Evolutionary conservation across 2,888 invertebrate species (phyloP), one percentile per base, ranked within the genome.

Genomic region (Ochlodes sylvanus): DNA sequence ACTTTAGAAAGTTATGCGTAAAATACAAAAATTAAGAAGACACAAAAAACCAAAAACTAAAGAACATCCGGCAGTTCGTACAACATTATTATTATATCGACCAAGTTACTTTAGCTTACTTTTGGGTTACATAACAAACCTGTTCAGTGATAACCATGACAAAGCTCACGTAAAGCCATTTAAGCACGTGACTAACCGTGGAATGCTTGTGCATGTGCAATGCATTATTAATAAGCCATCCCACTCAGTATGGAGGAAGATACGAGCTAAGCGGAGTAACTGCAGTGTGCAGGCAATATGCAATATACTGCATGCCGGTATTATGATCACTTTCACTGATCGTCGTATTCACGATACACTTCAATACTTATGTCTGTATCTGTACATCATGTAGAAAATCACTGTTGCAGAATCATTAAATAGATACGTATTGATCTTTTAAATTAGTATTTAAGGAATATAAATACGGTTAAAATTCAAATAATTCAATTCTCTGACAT

Each of bases 261-360:
- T 38, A n/a, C 54, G 38, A 38, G 27, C 60, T 66, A 52, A 52
- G 57, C 64, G 6, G 32, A 60, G 56, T 52, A 50, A 58, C 66
- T 52, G 58, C 42, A 60, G 58, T 66, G 54, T 54, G 63, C 63
- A 54, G 6, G n/a, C 7, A 52, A 69, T 61, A 58, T 38, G 62
- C 58, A 66, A 44, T 42, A 42, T 10, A 5, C 38, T 68, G 68
- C 63, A 71, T 77, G 67, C 58, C 19, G 42, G 66, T 54, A 75
- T 71, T 77, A 76, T 75, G 72, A 74, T 71, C 71, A 75, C 82
- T 83, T 82, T 82, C 79, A 78, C 80, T 70, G 66, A 50, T 72
- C 70, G 68, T 38, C 44, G 65, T 55, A 67, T 60, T 27, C 57
- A 50, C n/a, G 34, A 5, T 27, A 27, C 27, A 9, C 38, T 38